A percentile compares a stretch with the other conserved stretches of the same genome.
These are phyloP conservation scores for Parthenolecanium corni DNA, from an alignment of 2,888 invertebrate genomes.

Conservation along the genomic window DNA sequence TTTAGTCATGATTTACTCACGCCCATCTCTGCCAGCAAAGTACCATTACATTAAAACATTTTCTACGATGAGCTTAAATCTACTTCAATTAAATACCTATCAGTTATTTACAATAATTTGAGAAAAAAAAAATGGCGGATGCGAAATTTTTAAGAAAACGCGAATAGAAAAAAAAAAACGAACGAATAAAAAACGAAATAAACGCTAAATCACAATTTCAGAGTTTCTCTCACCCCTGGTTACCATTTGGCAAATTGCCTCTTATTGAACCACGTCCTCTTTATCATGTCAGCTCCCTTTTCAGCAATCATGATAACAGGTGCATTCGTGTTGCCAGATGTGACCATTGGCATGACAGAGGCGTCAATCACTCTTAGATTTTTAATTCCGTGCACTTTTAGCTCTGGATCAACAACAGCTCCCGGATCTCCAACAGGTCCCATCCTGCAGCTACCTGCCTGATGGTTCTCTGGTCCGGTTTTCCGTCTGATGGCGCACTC, in stretches of 20 bases:
- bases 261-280: slow-evolving; percentile 40
- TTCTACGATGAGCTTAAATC: too few species aligned
- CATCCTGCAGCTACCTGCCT: slow-evolving; percentile 54
- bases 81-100: too few species aligned
- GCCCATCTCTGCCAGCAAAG: too few species aligned
- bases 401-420: slow-evolving; percentile 48
- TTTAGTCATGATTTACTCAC: too few species aligned
- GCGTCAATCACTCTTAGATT: slow-evolving; percentile 47
- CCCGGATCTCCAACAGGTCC: slow-evolving; percentile 45
- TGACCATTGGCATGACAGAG: slow-evolving; percentile 46
- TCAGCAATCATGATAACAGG: slow-evolving; percentile 49
- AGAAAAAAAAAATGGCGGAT: slow-evolving; percentile 4
- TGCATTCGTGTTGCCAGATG: slow-evolving; percentile 48
- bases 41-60: too few species aligned
- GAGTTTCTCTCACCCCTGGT: not conserved
- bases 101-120: not conserved
- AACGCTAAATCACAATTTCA: not conserved
- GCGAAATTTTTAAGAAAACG: not conserved
- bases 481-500: slow-evolving; percentile 48
- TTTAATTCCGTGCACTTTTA: slow-evolving; percentile 42
- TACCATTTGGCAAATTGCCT: slow-evolving; percentile 35
- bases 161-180: not conserved
- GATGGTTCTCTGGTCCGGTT: slow-evolving; percentile 53
- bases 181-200: too few species aligned
- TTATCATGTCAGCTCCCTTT: slow-evolving; percentile 46